phyloP scores from a whole-genome alignment of 2,888 invertebrate species.

The Torymus aiolomorphi region DNA sequence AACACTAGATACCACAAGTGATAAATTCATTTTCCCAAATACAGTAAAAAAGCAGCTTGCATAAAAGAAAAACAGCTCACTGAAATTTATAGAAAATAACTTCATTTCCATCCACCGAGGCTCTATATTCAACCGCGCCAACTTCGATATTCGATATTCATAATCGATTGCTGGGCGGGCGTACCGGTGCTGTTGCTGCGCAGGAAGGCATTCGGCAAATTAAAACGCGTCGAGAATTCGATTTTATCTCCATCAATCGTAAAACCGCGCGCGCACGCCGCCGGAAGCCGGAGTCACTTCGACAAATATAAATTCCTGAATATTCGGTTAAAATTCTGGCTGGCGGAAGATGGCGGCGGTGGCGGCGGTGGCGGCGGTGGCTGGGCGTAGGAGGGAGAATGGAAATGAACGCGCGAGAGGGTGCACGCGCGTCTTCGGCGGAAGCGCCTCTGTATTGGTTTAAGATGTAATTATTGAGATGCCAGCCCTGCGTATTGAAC shows the following conservation, averaged over 20 bases:
- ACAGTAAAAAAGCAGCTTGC: too few species aligned
- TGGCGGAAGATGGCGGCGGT: constrained; percentile 51
- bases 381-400: constrained; percentile 24
- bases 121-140: too few species aligned
- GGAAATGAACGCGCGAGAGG: constrained; percentile 50
- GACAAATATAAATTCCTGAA: constrained; percentile 40
- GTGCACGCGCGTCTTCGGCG: constrained; percentile 53
- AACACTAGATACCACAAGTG: too few species aligned
- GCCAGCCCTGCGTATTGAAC: constrained; percentile 15
- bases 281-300: constrained; percentile 22
- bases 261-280: constrained; percentile 16
- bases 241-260: constrained; percentile 38
- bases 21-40: too few species aligned
- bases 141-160: too few species aligned
- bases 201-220: neutral
- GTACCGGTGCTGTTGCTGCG: too few species aligned
- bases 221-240: constrained; percentile 22
- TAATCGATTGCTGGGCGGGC: too few species aligned
- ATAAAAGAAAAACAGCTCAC: too few species aligned
- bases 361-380: too few species aligned
- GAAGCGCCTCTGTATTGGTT: constrained; percentile 63
- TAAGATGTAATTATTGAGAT: constrained; percentile 66
- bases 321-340: constrained; percentile 42
- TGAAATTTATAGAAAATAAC: too few species aligned
- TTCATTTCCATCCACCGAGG: too few species aligned